Evolutionary conservation across 2,113 vertebrate genomes (phyloP).

Genomic region (Egretta garzetta): DNA sequence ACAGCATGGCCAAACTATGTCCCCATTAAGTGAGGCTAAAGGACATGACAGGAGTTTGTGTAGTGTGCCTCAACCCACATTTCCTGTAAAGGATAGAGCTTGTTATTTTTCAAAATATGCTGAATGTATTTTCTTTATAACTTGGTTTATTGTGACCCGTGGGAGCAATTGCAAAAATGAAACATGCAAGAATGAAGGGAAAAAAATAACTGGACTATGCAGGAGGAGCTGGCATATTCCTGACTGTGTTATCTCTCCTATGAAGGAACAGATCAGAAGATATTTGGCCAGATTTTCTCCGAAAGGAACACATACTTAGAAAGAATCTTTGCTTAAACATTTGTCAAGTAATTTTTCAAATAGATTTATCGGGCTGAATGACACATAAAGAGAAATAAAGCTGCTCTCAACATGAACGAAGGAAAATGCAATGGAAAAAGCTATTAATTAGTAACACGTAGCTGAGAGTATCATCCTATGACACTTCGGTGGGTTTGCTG

Average conservation of each 20-base stretch:
- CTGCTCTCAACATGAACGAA: neutral
- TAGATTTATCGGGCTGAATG: neutral
- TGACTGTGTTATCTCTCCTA: neutral
- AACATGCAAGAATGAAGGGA: neutral
- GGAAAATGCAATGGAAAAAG: neutral
- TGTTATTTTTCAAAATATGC: constrained; percentile 56
- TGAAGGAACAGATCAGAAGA: neutral
- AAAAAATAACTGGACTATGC: neutral
- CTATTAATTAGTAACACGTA: neutral
- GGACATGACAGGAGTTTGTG: neutral
- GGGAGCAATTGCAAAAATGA: constrained; percentile 14
- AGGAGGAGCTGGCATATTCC: neutral
- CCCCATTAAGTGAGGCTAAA: constrained; percentile 18
- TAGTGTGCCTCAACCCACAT: neutral
- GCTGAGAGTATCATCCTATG: neutral
- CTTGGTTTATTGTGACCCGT: neutral
- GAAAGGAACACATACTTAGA: neutral
- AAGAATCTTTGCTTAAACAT: neutral
- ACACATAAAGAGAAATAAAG: neutral
- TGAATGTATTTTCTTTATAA: constrained; percentile 27
- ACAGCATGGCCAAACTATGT: neutral
- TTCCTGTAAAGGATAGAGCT: constrained; percentile 17
- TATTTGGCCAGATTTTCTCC: neutral
- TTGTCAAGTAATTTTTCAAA: neutral
- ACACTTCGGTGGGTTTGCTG: neutral